Base-by-base conservation (phyloP, 2,797 vertebrate genomes). In the Gorsachius magnificus region DNA sequence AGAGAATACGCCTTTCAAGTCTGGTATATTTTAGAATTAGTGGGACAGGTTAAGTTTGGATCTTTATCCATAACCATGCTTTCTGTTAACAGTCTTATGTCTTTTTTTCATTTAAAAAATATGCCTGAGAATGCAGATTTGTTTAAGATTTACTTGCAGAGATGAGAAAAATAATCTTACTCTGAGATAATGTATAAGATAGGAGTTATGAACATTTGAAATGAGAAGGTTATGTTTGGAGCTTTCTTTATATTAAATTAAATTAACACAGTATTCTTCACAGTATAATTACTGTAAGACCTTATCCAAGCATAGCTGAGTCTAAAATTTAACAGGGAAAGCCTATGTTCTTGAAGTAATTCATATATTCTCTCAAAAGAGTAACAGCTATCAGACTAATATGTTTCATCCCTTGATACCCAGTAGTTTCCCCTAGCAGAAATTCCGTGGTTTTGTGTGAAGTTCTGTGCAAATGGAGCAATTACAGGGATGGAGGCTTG, bases 141-240 rank as follows among this genome's bases (percentile, higher is more conserved):
- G 21, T 74, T 77, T 11, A 57, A 86, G 35, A 83, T 80, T 68
- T 77, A 84, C 71, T 75, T 93, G 56, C 28, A 57, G 50, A 83
- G 13, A 70, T 85, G 61, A 92, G 50, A 91, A 95, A 87, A 83
- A 15, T 60, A 91, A 85, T 91, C 93, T 93, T 93, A 65, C 25
- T 75, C 31, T 38, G 16, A 86, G 53, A 61, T 77, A 83, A 83
- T 78, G 53, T 12, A 80, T 71, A 64, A 2, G 10, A 78, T 77
- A 85, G 70, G 95, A 87, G 13, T 80, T 83, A 78, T 19, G 50
- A 86, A 61, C 29, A 56, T 29, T 68, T 88, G 45, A 83, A 96
- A 85, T 48, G 4, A 69, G 45, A 78, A 82, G 57, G n/a, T 71
- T 91, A 38, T 58, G 26, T 93, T 83, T 87, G 35, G 36, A 71